Percentiles rank a stretch among this genome's conserved stretches.
phyloP scores from a whole-genome alignment of 2,888 invertebrate genomes.

The Troilus luridus region DNA sequence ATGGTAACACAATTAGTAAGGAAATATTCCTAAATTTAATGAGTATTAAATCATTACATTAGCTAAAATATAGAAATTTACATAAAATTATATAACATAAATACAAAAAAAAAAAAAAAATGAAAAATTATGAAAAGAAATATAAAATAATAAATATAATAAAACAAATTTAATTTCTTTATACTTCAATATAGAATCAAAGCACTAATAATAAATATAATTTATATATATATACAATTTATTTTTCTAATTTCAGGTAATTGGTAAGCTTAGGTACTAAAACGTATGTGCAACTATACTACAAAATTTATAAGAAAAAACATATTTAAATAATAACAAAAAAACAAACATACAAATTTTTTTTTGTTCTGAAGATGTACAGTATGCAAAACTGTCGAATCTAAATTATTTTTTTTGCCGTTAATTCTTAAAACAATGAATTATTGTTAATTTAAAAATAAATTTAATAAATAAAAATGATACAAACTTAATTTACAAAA shows the following conservation, averaged over 20 bases:
- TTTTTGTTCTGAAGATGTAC: constrained; percentile 19
- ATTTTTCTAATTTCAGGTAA: constrained; percentile 56
- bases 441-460: constrained; percentile 28
- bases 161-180: constrained; percentile 49
- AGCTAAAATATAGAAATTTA: constrained; percentile 51
- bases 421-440: constrained; percentile 23
- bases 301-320: constrained; percentile 43
- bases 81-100: constrained; percentile 54
- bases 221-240: constrained; percentile 52
- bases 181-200: constrained; percentile 49
- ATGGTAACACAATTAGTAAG: constrained; percentile 57
- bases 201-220: constrained; percentile 53
- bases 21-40: constrained; percentile 56
- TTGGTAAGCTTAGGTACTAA: constrained; percentile 57
- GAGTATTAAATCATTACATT: constrained; percentile 53
- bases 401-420: neutral
- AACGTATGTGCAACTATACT: constrained; percentile 57
- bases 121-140: neutral
- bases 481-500: constrained; percentile 41
- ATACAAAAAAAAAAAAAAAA: constrained; percentile 44
- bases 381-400: constrained; percentile 10
- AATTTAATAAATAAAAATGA: constrained; percentile 41
- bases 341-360: neutral
- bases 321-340: neutral
- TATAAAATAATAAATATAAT: constrained; percentile 53